These are phyloP conservation scores for Trichonephila clavata DNA, from an alignment of 1,140 invertebrate genomes.

Conservation along the genomic window DNA sequence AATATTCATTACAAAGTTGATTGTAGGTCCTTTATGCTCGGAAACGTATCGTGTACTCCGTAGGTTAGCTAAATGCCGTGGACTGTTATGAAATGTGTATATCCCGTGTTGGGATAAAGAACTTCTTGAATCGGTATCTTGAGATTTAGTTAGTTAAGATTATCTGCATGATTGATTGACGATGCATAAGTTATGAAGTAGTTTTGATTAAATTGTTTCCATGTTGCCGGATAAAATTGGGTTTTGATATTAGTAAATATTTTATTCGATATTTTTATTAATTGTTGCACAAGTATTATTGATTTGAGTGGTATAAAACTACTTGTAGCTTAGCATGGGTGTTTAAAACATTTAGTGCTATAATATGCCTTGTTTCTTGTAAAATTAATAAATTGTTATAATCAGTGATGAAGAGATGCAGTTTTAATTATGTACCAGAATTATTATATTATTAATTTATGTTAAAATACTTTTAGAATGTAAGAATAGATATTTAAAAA, in stretches of 20 bases:
- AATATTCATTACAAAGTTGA: constrained; percentile 52
- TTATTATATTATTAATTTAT: too few relatives aligned
- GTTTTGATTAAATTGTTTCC: not conserved
- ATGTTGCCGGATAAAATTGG: not conserved
- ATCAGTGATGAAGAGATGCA: too few relatives aligned
- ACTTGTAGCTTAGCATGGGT: too few relatives aligned
- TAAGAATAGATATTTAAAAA: too few relatives aligned
- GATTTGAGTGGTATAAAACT: too few relatives aligned
- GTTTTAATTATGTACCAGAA: too few relatives aligned
- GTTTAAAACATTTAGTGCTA: too few relatives aligned
- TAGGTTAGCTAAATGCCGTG: not conserved
- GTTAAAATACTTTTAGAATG: too few relatives aligned
- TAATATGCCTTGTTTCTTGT: too few relatives aligned
- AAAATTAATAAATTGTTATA: too few relatives aligned
- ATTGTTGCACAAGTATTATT: too few relatives aligned
- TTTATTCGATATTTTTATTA: too few relatives aligned
- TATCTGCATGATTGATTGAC: not conserved
- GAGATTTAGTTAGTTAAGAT: not conserved
- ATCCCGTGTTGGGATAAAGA: not conserved
- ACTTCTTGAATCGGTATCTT: not conserved
- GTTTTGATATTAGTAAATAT: not conserved
- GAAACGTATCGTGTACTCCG: not conserved
- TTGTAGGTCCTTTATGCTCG: not conserved
- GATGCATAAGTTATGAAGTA: not conserved
- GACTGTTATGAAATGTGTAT: not conserved